Conservation (phyloP, 2,888 invertebrate genomes). For the Zeuzera pyrina region DNA sequence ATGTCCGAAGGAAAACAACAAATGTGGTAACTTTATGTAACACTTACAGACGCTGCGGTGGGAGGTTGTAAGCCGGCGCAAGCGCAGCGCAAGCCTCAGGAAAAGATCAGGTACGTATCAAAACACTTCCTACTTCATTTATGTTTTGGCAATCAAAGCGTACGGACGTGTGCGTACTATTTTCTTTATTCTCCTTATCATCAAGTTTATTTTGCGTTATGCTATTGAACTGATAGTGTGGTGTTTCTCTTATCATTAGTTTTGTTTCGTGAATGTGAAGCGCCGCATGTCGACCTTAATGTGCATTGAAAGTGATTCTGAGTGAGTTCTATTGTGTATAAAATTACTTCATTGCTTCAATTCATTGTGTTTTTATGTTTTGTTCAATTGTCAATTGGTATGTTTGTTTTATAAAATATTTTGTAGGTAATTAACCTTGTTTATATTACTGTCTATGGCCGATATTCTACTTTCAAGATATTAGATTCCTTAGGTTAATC, state of each 20-base stretch:
- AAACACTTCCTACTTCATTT: constrained; percentile 48
- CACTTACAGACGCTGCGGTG: constrained; percentile 50
- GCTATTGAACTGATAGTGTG: neutral
- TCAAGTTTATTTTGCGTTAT: constrained; percentile 1
- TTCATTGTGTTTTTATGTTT: no score
- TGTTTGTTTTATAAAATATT: no score
- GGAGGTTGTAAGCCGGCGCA: constrained; percentile 54
- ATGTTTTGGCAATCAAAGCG: constrained; percentile 30
- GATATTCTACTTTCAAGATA: no score
- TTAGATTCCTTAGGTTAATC: no score
- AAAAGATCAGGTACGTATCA: constrained; percentile 51
- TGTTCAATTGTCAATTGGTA: no score
- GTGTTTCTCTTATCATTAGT: constrained; percentile 4
- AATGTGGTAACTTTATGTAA: constrained; percentile 51
- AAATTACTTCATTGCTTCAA: no score
- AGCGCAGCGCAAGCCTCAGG: constrained; percentile 49
- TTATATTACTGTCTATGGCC: no score
- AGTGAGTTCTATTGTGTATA: constrained; percentile 19
- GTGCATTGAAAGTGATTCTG: constrained; percentile 18
- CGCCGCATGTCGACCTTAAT: constrained; percentile 20
- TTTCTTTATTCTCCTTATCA: constrained; percentile 7
- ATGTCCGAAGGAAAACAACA: constrained; percentile 11
- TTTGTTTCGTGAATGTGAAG: constrained; percentile 10
- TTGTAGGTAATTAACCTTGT: no score
- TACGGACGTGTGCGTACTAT: constrained; percentile 26